Percentiles rank a stretch among this genome's conserved stretches.
phyloP scores from a whole-genome alignment of 2,113 vertebrate species.

The Rhynchomys soricoides region DNA sequence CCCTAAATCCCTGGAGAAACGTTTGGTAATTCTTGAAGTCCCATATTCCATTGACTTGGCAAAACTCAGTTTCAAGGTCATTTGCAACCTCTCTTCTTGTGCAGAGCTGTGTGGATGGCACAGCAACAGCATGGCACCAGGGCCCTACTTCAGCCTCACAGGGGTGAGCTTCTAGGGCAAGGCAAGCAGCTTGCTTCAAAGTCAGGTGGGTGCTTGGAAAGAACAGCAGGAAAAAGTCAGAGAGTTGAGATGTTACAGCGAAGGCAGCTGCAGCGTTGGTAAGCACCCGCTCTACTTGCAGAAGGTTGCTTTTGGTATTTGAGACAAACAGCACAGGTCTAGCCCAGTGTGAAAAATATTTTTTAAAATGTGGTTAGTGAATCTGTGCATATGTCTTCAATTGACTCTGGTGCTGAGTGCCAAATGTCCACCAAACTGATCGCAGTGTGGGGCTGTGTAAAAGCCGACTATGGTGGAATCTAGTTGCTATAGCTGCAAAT shows the following conservation, averaged over 20 bases:
- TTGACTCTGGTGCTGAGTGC: conserved; percentile 83
- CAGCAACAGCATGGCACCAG: conserved; percentile 68
- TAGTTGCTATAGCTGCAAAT: conserved; percentile 89
- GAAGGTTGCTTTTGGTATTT: conserved; percentile 79
- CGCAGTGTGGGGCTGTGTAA: conserved; percentile 80
- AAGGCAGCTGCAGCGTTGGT: conserved; percentile 58
- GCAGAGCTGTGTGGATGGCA: conserved; percentile 62
- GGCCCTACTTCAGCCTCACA: conserved; percentile 79
- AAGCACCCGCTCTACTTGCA: conserved; percentile 58
- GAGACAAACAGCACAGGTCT: conserved; percentile 79
- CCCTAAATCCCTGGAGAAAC: conserved; percentile 33
- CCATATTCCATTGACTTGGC: conserved; percentile 60
- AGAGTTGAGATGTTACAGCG: conserved; percentile 43
- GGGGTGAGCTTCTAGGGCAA: conserved; percentile 70
- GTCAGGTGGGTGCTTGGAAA: conserved; percentile 68
- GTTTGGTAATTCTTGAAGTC: conserved; percentile 61
- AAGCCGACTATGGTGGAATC: conserved; percentile 85
- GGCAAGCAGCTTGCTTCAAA: conserved; percentile 72
- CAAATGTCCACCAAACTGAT: conserved; percentile 85
- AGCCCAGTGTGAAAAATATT: conserved; percentile 79
- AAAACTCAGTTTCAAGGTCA: conserved; percentile 68
- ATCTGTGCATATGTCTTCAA: conserved; percentile 88
- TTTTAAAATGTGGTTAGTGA: conserved; percentile 83
- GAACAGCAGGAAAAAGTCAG: conserved; percentile 65
- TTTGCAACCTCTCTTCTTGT: conserved; percentile 71